Evolutionary conservation across 2,113 vertebrate genomes (phyloP).

Genomic region (Phoenicopterus ruber): DNA sequence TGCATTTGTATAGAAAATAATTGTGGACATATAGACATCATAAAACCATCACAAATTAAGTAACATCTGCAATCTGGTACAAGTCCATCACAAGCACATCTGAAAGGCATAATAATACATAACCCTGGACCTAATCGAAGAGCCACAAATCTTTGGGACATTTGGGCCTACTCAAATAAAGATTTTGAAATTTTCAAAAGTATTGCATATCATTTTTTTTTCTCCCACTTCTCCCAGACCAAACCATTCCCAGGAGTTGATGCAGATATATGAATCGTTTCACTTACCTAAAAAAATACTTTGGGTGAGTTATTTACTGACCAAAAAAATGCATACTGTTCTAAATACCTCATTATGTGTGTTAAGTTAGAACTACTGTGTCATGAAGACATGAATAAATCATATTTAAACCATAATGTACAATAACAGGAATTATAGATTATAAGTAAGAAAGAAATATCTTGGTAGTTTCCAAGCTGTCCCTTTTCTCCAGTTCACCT

Average conservation of each 20-base stretch:
- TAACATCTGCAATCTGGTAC: background rate
- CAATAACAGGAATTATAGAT: background rate
- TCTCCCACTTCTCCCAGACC: background rate
- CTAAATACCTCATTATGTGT: background rate
- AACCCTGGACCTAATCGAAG: background rate
- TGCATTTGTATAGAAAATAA: background rate
- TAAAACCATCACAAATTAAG: background rate
- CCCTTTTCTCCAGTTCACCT: background rate
- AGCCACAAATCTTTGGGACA: background rate
- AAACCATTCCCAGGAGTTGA: background rate
- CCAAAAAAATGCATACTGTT: background rate
- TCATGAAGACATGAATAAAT: background rate
- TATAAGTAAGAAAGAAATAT: background rate
- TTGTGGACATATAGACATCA: background rate
- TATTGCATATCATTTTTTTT: too few species aligned
- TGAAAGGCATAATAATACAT: background rate
- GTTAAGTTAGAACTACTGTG: background rate
- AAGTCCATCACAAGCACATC: background rate
- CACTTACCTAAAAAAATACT: background rate
- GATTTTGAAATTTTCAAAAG: background rate
- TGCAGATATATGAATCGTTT: background rate
- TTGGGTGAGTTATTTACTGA: background rate
- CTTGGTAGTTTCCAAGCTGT: background rate
- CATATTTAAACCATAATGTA: background rate
- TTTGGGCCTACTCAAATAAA: background rate